These are phyloP conservation scores for Rhinophrynus dorsalis DNA, from an alignment of 2,797 vertebrate species.

Conservation along the genomic window DNA sequence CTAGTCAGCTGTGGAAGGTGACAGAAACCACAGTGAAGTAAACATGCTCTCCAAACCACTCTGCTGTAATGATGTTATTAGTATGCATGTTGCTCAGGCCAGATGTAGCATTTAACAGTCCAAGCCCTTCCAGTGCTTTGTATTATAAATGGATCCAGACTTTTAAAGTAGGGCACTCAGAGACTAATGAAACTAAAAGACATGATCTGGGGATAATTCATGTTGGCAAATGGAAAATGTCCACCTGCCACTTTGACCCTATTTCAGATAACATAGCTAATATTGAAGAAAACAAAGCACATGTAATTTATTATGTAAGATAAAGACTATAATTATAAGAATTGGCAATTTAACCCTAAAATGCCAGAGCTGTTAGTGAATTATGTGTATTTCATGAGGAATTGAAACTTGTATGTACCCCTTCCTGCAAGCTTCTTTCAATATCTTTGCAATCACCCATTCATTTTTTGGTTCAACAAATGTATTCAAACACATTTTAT, in stretches of 20 bases:
- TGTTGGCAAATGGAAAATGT: conserved; percentile 68
- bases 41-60: conserved; percentile 85
- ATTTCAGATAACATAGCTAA: conserved; percentile 59
- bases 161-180: conserved; percentile 69
- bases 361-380: no score
- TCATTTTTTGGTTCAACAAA: no score
- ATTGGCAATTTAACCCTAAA: no score
- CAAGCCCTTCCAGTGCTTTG: conserved; percentile 78
- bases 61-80: conserved; percentile 90
- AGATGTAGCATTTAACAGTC: conserved; percentile 92
- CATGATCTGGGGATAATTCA: conserved; percentile 67
- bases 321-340: background rate
- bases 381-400: no score
- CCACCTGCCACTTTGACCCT: conserved; percentile 55
- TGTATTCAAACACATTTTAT: no score
- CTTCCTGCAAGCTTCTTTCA: no score
- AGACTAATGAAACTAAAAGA: conserved; percentile 63
- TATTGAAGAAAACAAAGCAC: conserved; percentile 58
- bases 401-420: no score
- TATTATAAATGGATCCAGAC: conserved; percentile 77
- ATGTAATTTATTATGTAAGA: conserved; percentile 19
- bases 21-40: conserved; percentile 87
- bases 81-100: conserved; percentile 92
- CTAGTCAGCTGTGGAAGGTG: conserved; percentile 82
- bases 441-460: no score